Evolutionary conservation across 2,113 vertebrate species (phyloP).

Genomic region (Onychorhynchus coronatus): DNA sequence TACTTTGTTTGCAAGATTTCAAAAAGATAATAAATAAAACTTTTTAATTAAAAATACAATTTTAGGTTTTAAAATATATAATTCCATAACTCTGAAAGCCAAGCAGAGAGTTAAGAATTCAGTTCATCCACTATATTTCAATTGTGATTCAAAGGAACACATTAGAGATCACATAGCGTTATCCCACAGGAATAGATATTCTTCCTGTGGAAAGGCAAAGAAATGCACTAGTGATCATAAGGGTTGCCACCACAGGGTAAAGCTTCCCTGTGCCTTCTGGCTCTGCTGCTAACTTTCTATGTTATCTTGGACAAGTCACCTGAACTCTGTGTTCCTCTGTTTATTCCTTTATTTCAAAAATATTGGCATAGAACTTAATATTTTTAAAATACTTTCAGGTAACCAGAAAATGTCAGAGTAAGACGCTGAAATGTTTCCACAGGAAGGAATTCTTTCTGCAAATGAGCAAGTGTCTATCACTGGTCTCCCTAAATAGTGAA

Average conservation of each 20-base stretch:
- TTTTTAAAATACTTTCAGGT: neutral
- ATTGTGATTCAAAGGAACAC: too few species aligned
- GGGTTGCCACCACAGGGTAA: neutral
- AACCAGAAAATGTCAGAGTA: neutral
- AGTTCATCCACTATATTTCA: neutral
- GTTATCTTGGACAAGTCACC: neutral
- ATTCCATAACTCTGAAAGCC: neutral
- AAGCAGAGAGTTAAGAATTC: neutral
- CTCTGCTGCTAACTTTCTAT: neutral
- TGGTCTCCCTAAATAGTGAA: slow-evolving; percentile 17
- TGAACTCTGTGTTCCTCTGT: neutral
- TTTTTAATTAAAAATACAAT: neutral
- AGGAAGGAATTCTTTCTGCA: neutral
- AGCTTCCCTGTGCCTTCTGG: neutral
- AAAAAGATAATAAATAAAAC: neutral
- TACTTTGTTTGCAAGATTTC: neutral
- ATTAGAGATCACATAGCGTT: neutral
- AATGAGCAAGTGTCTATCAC: neutral
- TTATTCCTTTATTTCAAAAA: slow-evolving; percentile 15
- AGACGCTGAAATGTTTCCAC: neutral
- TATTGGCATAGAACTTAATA: neutral
- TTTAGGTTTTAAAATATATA: neutral
- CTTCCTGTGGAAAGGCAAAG: neutral
- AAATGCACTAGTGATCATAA: neutral
- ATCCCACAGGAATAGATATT: neutral